phyloP scores from a whole-genome alignment of 2,888 invertebrate species.

The Macroteleia sp. region DNA sequence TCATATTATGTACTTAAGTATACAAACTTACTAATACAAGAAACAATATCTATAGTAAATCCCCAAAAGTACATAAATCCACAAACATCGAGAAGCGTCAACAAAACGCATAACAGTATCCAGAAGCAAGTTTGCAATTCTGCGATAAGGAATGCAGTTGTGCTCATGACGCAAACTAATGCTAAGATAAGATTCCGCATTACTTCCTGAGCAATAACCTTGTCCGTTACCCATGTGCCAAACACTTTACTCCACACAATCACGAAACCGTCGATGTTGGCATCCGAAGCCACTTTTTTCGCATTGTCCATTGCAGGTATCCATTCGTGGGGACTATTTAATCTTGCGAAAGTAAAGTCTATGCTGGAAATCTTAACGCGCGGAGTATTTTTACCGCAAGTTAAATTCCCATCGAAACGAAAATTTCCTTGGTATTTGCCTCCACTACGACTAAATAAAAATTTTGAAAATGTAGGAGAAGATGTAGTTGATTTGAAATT shows the following conservation, averaged over 20 bases:
- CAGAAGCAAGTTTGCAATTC: constrained; percentile 91
- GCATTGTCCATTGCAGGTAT: constrained; percentile 90
- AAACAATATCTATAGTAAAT: constrained; percentile 91
- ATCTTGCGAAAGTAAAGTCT: constrained; percentile 87
- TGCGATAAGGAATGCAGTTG: constrained; percentile 90
- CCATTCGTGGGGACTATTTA: constrained; percentile 87
- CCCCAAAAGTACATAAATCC: constrained; percentile 93
- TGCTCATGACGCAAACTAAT: constrained; percentile 91
- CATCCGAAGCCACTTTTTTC: constrained; percentile 85
- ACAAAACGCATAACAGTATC: constrained; percentile 90
- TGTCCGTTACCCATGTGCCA: constrained; percentile 91
- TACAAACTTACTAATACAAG: constrained; percentile 89
- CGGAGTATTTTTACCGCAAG: constrained; percentile 87
- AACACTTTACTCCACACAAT: constrained; percentile 90
- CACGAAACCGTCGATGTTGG: constrained; percentile 87
- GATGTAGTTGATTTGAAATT: too few relatives aligned
- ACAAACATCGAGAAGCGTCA: constrained; percentile 90
- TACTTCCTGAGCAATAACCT: constrained; percentile 90
- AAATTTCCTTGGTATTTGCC: constrained; percentile 89
- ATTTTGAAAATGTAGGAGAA: too few relatives aligned
- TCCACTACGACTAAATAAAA: constrained; percentile 88
- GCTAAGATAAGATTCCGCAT: constrained; percentile 91
- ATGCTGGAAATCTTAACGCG: constrained; percentile 87
- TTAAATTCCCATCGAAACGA: constrained; percentile 86
- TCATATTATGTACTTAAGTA: too few relatives aligned